Conservation (phyloP, 1,140 invertebrate genomes). For the Leucophenga varia region DNA sequence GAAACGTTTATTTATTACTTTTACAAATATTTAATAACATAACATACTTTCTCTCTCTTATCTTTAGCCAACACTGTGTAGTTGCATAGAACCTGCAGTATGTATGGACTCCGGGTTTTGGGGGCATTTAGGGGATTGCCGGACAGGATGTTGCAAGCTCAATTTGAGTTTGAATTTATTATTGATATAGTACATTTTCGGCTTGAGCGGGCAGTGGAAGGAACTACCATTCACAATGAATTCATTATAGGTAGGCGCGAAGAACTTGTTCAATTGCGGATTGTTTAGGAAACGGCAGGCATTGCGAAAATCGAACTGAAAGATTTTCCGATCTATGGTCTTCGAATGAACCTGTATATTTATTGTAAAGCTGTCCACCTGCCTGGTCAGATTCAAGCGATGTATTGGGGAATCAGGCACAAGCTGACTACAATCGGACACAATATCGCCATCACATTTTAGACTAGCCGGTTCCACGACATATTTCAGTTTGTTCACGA, state of each 20-base stretch:
- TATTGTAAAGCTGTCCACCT: slow-evolving; percentile 4
- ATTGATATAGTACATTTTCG: slow-evolving; percentile 20
- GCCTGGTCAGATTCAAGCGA: background rate
- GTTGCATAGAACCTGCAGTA: too few species aligned
- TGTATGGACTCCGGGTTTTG: too few species aligned
- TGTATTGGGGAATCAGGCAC: background rate
- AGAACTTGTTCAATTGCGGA: slow-evolving; percentile 14
- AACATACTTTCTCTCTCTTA: too few species aligned
- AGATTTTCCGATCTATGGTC: slow-evolving; percentile 2
- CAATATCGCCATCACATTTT: slow-evolving; percentile 7
- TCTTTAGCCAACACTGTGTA: too few species aligned
- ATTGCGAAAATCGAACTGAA: slow-evolving; percentile 11
- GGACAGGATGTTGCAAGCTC: too few species aligned
- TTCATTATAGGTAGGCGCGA: slow-evolving; percentile 7
- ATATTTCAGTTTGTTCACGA: too few species aligned
- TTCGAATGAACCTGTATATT: slow-evolving; percentile 1
- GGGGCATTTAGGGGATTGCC: too few species aligned
- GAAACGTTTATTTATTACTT: too few species aligned
- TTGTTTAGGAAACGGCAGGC: slow-evolving; percentile 24
- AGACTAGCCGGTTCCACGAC: too few species aligned
- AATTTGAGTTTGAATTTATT: too few species aligned
- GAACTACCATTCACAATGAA: slow-evolving; percentile 22
- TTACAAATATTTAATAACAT: too few species aligned
- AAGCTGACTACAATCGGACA: background rate
- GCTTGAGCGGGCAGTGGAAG: slow-evolving; percentile 18